Evolutionary conservation across 2,888 invertebrate species (phyloP).

Genomic region (Teleiodes luculella): DNA sequence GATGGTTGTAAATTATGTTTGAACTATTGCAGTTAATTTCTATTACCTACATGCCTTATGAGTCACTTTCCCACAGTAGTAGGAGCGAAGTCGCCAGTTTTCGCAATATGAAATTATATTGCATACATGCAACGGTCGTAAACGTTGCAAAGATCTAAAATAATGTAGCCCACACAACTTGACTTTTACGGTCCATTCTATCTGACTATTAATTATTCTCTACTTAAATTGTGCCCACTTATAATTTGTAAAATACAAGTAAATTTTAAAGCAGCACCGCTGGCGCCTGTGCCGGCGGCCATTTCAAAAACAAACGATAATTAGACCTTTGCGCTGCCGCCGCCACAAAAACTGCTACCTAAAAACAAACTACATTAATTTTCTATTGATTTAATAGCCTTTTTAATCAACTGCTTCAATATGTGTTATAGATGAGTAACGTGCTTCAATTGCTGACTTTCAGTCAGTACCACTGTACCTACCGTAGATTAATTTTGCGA

Average conservation of each 20-base stretch:
- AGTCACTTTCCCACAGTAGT: too few relatives aligned
- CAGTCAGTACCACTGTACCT: neutral
- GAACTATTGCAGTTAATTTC: too few relatives aligned
- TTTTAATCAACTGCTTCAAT: conserved; percentile 22
- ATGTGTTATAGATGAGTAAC: neutral
- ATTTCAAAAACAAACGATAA: conserved; percentile 75
- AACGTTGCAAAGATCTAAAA: neutral
- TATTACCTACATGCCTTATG: too few relatives aligned
- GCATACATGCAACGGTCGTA: too few relatives aligned
- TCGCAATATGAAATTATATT: too few relatives aligned
- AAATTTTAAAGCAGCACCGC: neutral
- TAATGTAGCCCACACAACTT: neutral
- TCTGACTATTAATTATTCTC: neutral
- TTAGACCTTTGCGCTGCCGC: conserved; percentile 53
- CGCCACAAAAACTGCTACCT: conserved; percentile 56
- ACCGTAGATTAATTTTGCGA: neutral
- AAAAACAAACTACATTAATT: conserved; percentile 56
- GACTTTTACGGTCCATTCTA: neutral
- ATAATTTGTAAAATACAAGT: neutral
- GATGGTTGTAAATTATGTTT: too few relatives aligned
- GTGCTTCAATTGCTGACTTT: neutral
- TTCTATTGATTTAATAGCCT: conserved; percentile 55
- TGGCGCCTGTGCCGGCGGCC: conserved; percentile 46
- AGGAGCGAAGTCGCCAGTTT: too few relatives aligned
- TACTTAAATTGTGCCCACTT: neutral